Evolutionary conservation across 1,140 invertebrate species (phyloP), one percentile per base, ranked within the genome.

Genomic region (Brachionus calyciflorus): DNA sequence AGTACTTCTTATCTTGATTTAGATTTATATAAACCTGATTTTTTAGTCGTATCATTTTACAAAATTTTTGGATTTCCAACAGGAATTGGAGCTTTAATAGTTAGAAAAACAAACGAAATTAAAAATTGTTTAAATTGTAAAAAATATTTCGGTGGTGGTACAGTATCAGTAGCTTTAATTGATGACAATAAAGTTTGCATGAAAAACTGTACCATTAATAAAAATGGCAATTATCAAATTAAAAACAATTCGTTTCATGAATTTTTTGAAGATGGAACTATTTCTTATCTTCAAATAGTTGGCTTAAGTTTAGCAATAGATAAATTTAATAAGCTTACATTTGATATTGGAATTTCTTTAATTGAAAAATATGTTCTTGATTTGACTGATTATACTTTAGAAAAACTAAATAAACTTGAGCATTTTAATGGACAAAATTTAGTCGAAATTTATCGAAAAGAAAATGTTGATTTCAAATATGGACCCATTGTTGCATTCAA

Each of bases 61-160:
- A 98, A 98, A 88, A 93, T 98, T 81, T 97, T 98, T 87, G 96
- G 96, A 3, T 96, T 91, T 86, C 95, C 96, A 5, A 96, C 94
- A 76, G 95, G 88, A 26, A 49, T 89, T 60, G 86, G 85, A 85
- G 73, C 73, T 9, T 57, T 76, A 41, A 30, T 76, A 10, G 37
- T 76, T 30, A 28, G 51, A 30, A 76, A 57, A 30, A 44, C 49
- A 57, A 14, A 55, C 0, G 28, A 37, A 21, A 17, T 12, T 4
- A 49, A 40, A 21, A 2, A 51, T 9, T 73, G 46, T 30, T 21
- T 76, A 12, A 30, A 28, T 57, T 14, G 12, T 90, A 86, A 86
- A 76, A 79, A 84, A 49, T 96, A 93, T 83, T 96, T 92, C 86
- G 94, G 94, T 24, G 94, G 94, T 37, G 94, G 94, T 2, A 94